Base-by-base conservation (phyloP, 2,797 vertebrate genomes). In the Natrix natrix region DNA sequence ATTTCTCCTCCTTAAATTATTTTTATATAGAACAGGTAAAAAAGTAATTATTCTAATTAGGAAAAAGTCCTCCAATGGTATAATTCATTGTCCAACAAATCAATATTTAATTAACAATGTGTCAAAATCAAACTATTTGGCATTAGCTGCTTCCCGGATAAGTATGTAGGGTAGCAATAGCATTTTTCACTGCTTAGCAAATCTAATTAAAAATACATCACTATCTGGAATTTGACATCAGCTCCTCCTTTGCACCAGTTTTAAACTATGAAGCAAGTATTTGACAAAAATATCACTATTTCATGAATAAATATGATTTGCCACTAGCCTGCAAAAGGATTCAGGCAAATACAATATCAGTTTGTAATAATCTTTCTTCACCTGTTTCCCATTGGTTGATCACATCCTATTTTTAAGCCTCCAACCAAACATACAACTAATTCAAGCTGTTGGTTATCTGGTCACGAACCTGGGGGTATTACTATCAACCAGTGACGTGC, bases 81-180 rank as follows among this genome's bases (percentile, higher is more conserved):
- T 88, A 90, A 94, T 96, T 96, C 95, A 92, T 96, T 89, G 61
- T 95, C 93, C 52, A 90, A 96, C 94, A 97, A 97, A 97, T 97
- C 97, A 97, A 97, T 97, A 97, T 97, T 97, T 98, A 98, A 98
- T 97, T 97, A 98, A 96, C 93, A 95, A 94, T 90, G 94, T 95
- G 95, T 96, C 96, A 95, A 91, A 95, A 11, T 92, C 16, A 55
- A 94, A 95, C 95, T 89, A 89, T 88, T 92, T 95, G 88, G 95
- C 94, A 95, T 95, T 96, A 88, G 24, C 83, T 32, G 5, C 91
- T 66, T 95, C 93, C 74, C 87, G 26, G 90, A 63, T 11, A 94
- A 66, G 86, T 69, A 94, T 89, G 78, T 83, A 94, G 94, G 93
- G 87, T 22, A 61, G 95, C 59, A 94, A 94, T 78, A 54, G n/a